Conservation (phyloP, 2,113 vertebrate genomes). For the Chaetorhynchus papuensis region DNA sequence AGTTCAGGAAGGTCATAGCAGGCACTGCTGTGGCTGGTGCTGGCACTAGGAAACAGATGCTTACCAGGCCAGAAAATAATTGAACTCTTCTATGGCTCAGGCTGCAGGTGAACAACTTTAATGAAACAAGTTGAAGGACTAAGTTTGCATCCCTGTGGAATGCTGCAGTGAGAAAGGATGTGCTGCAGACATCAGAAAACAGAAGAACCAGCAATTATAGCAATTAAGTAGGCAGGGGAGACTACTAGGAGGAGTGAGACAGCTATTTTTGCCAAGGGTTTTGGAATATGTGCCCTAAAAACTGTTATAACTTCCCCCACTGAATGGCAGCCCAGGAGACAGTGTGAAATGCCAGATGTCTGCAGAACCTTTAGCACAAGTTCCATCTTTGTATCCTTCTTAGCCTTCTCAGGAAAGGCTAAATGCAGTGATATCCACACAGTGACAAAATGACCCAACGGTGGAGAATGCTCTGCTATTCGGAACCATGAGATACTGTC, state of each 20-base stretch:
- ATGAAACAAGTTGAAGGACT: neutral
- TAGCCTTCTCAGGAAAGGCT: neutral
- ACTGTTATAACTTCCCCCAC: neutral
- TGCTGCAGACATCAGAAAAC: neutral
- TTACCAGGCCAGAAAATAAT: neutral
- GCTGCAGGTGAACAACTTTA: neutral
- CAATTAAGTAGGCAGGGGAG: neutral
- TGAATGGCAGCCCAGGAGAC: neutral
- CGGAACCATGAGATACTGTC: neutral
- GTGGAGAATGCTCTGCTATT: neutral
- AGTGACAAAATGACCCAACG: neutral
- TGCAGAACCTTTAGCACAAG: neutral
- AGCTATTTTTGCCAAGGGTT: neutral
- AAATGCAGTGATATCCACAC: neutral
- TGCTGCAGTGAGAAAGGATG: neutral
- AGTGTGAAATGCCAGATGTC: neutral
- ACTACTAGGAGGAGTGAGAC: neutral
- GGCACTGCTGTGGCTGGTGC: fast-evolving
- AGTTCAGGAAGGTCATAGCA: neutral
- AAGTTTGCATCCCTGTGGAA: neutral
- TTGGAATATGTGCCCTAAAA: neutral
- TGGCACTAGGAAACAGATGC: neutral
- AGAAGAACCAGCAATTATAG: neutral
- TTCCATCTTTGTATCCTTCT: neutral
- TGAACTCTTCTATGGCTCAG: neutral